These are phyloP conservation scores for Cydia fagiglandana DNA, from an alignment of 1,140 invertebrate genomes.

Conservation along the genomic window DNA sequence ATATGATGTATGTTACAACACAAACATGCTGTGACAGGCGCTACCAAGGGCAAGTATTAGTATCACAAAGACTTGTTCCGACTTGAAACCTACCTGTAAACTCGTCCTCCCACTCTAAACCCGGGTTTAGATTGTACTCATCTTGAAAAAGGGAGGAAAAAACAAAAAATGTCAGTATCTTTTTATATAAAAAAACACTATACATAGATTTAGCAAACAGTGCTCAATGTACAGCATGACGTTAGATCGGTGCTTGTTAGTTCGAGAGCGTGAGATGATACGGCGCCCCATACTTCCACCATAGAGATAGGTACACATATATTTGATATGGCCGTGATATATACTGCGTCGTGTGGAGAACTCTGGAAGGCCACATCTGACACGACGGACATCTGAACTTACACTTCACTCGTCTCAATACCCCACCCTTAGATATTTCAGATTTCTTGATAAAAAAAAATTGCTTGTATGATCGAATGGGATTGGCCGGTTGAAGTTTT, in stretches of 20 bases:
- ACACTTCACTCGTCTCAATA: slow-evolving; percentile 51
- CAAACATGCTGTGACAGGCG: slow-evolving; percentile 76
- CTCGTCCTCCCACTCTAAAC: slow-evolving; percentile 99
- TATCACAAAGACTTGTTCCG: slow-evolving; percentile 71
- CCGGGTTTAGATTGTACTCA: slow-evolving; percentile 99
- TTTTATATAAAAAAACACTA: slow-evolving; percentile 63
- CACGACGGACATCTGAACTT: slow-evolving; percentile 36
- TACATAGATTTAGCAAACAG: slow-evolving; percentile 71
- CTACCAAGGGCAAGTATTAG: slow-evolving; percentile 71
- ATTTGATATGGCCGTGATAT: slow-evolving; percentile 51
- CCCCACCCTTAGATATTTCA: slow-evolving; percentile 50
- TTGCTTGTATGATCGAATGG: slow-evolving; percentile 25
- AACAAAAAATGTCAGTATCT: slow-evolving; percentile 82
- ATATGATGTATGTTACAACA: slow-evolving; percentile 58
- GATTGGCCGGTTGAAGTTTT: no score
- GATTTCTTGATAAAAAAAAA: slow-evolving; percentile 57
- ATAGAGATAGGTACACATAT: slow-evolving; percentile 74
- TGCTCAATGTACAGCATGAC: slow-evolving; percentile 73
- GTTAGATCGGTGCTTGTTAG: slow-evolving; percentile 74
- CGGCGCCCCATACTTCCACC: slow-evolving; percentile 74
- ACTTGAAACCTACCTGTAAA: slow-evolving; percentile 96
- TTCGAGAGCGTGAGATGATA: slow-evolving; percentile 75
- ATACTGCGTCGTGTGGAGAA: slow-evolving; percentile 68
- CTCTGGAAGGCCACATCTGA: slow-evolving; percentile 78
- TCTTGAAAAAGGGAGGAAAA: slow-evolving; percentile 93